phyloP scores from a whole-genome alignment of 2,113 vertebrate genomes.

The Carassius carassius region DNA sequence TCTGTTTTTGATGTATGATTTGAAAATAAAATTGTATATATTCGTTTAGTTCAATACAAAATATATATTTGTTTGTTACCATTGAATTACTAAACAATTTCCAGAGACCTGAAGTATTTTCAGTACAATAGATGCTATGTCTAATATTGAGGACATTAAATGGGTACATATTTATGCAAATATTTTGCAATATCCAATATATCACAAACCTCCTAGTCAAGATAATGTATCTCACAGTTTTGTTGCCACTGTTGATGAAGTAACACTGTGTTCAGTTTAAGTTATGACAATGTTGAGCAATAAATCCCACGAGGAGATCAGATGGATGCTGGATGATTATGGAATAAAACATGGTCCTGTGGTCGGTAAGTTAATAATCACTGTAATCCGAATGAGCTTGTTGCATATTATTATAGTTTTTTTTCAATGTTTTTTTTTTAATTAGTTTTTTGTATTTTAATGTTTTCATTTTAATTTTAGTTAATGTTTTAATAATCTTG shows the following conservation, averaged over 20 bases:
- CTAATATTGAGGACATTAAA: not conserved
- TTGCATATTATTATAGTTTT: not conserved
- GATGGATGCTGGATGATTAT: conserved; percentile 69
- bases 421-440: not conserved
- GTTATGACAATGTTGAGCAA: conserved; percentile 53
- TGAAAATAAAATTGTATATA: not conserved
- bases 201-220: not conserved
- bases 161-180: not conserved
- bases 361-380: conserved; percentile 68
- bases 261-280: not conserved
- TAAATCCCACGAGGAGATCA: conserved; percentile 65
- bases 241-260: not conserved
- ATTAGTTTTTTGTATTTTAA: not conserved
- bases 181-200: not conserved
- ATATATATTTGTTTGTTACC: not conserved
- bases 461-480: not conserved
- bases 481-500: not conserved
- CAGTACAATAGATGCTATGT: not conserved
- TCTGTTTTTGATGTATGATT: not conserved
- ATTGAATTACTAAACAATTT: not conserved
- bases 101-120: not conserved
- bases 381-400: conserved; percentile 7
- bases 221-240: not conserved
- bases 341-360: conserved; percentile 76
- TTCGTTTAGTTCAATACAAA: not conserved